A percentile compares a stretch with the other conserved stretches of the same genome.
Evolutionary conservation across 1,140 invertebrate species (phyloP).

Genomic region (Globodera ellingtonae): DNA sequence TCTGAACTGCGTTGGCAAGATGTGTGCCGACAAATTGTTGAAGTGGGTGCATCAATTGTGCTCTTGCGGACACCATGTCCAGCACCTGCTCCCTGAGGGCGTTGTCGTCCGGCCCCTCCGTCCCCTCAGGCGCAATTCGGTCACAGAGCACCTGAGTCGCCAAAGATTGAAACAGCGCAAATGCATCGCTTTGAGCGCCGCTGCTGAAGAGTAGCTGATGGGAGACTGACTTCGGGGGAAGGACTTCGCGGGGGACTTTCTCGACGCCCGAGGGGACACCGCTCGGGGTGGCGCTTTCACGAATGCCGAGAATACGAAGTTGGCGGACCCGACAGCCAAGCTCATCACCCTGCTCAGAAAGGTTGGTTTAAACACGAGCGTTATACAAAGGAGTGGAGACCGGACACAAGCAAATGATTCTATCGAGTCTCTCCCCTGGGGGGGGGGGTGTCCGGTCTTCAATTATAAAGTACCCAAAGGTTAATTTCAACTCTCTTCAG

Average conservation of each 20-base stretch:
- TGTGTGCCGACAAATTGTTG: constrained; percentile 63
- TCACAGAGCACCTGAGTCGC: constrained; percentile 59
- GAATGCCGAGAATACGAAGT: constrained; percentile 33
- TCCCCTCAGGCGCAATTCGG: constrained; percentile 59
- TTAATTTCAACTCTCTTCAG: constrained; percentile 69
- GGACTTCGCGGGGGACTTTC: constrained; percentile 42
- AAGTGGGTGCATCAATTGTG: constrained; percentile 59
- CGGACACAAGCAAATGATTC: too few species aligned
- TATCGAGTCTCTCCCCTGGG: too few species aligned
- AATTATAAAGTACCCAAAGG: neutral
- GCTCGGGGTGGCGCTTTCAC: neutral
- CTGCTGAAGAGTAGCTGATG: constrained; percentile 58
- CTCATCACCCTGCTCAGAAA: constrained; percentile 71
- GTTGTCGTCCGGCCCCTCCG: constrained; percentile 30
- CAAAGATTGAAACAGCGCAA: constrained; percentile 61
- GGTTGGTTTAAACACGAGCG: neutral
- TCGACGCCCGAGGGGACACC: neutral
- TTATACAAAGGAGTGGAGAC: constrained; percentile 68
- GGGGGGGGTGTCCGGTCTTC: too few species aligned
- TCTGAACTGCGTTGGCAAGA: constrained; percentile 59
- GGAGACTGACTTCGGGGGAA: constrained; percentile 65
- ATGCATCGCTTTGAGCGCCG: constrained; percentile 59
- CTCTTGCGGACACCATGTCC: constrained; percentile 57
- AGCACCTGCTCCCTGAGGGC: constrained; percentile 58
- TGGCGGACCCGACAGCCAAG: constrained; percentile 44